Conservation (phyloP, 2,113 vertebrate genomes). For the Ranitomeya imitator region DNA sequence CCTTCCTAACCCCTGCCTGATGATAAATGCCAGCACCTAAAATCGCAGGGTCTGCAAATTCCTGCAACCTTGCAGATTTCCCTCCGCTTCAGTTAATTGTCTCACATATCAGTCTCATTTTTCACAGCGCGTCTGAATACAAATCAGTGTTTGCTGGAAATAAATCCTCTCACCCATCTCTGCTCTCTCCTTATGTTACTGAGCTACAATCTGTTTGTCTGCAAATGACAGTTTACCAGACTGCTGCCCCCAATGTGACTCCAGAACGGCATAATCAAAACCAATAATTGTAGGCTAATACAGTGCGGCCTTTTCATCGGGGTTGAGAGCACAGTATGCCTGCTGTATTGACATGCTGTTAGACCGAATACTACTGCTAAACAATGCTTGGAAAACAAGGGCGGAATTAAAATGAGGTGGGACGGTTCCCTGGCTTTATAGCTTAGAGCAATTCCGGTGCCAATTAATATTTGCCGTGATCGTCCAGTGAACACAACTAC, state of each 20-base stretch:
- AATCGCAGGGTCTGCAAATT: constrained; percentile 13
- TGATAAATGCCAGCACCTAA: constrained; percentile 24
- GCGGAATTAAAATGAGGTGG: not conserved
- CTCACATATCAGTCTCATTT: constrained; percentile 43
- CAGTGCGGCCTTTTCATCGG: constrained; percentile 27
- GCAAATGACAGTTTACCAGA: constrained; percentile 45
- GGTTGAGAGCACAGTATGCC: not conserved
- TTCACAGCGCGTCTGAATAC: constrained; percentile 33
- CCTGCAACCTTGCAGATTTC: constrained; percentile 42
- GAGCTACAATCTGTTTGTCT: constrained; percentile 43
- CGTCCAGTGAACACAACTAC: not conserved
- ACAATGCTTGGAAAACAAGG: constrained; percentile 4
- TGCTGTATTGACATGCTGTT: constrained; percentile 8
- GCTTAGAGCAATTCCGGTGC: not conserved
- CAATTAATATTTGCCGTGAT: not conserved
- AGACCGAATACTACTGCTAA: constrained; percentile 16
- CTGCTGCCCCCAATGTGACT: constrained; percentile 39
- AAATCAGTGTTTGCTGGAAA: constrained; percentile 46
- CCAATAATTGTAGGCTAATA: constrained; percentile 44
- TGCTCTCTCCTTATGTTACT: constrained; percentile 25
- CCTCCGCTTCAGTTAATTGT: constrained; percentile 22
- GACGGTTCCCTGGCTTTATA: not conserved
- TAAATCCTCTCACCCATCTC: constrained; percentile 34
- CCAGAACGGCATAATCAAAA: constrained; percentile 36
- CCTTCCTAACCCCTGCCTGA: not conserved